Percentiles rank a stretch among this genome's conserved stretches.
Evolutionary conservation across 2,113 vertebrate genomes (phyloP).

Genomic region (Plecturocebus donacophilus): DNA sequence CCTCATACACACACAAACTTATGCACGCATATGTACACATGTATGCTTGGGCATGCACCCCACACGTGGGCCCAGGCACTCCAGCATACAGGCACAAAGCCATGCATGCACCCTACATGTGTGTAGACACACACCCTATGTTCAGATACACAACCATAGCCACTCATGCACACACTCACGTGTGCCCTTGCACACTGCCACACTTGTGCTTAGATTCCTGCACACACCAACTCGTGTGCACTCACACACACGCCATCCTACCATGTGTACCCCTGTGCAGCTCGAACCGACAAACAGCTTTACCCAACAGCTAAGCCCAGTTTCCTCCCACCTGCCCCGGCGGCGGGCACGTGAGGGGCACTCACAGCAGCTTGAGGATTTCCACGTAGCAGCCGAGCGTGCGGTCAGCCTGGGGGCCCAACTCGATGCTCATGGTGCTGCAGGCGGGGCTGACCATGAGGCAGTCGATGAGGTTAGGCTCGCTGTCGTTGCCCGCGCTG

Average conservation of each 20-base stretch:
- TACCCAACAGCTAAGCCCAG: accelerated
- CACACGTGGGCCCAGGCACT: neutral
- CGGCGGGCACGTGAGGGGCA: neutral
- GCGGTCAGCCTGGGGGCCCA: conserved; percentile 95
- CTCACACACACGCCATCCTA: neutral
- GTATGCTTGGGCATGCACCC: too few species aligned
- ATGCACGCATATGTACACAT: accelerated
- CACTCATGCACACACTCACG: accelerated
- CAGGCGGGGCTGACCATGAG: conserved; percentile 97
- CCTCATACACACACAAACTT: neutral
- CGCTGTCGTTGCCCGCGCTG: conserved; percentile 91
- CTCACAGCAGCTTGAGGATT: conserved; percentile 99
- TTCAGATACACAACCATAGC: too few species aligned
- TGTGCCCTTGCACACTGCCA: neutral
- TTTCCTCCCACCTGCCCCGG: accelerated
- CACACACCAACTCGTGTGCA: too few species aligned
- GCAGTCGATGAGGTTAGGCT: conserved; percentile 99
- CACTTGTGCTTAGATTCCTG: neutral
- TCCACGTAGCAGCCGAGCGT: conserved; percentile 97
- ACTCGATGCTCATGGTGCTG: conserved; percentile 97
- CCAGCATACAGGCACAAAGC: accelerated
- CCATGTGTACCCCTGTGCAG: neutral
- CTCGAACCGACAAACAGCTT: accelerated
- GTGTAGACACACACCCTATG: accelerated
- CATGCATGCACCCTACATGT: accelerated